Percentiles rank a stretch among this genome's conserved stretches.
Conservation (phyloP, 2,113 vertebrate genomes). For the Laterallus jamaicensis region DNA sequence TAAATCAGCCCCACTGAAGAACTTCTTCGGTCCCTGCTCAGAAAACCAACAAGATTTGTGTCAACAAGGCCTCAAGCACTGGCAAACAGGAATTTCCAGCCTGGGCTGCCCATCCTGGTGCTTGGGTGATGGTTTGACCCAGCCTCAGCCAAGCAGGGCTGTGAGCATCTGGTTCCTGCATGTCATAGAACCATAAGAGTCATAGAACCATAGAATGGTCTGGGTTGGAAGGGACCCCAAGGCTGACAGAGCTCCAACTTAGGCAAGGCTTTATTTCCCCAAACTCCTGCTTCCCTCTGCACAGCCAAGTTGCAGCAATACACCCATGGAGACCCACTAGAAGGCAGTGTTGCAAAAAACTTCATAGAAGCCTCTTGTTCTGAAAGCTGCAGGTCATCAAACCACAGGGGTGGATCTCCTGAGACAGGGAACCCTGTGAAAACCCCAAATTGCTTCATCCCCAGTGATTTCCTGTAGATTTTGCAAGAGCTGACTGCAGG, state of each 20-base stretch:
- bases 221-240: too few relatives aligned
- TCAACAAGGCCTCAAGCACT: not conserved
- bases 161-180: fast-evolving
- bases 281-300: not conserved
- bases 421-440: not conserved
- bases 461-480: not conserved
- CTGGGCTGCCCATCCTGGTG: not conserved
- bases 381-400: not conserved
- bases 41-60: not conserved
- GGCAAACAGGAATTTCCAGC: not conserved
- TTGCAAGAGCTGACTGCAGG: not conserved
- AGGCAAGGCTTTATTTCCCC: not conserved
- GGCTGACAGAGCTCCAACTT: too few relatives aligned
- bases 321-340: not conserved
- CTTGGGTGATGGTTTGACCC: not conserved
- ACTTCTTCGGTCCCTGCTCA: not conserved
- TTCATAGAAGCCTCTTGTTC: not conserved
- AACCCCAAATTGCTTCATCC: not conserved
- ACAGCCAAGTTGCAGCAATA: not conserved
- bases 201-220: too few relatives aligned
- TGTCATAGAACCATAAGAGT: too few relatives aligned
- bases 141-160: not conserved
- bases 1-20: not conserved
- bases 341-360: not conserved
- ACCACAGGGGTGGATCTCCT: not conserved